Evolutionary conservation across 2,888 invertebrate genomes (phyloP), one percentile per base, ranked within the genome.

Genomic region (Aphelenchoides bicaudatus): DNA sequence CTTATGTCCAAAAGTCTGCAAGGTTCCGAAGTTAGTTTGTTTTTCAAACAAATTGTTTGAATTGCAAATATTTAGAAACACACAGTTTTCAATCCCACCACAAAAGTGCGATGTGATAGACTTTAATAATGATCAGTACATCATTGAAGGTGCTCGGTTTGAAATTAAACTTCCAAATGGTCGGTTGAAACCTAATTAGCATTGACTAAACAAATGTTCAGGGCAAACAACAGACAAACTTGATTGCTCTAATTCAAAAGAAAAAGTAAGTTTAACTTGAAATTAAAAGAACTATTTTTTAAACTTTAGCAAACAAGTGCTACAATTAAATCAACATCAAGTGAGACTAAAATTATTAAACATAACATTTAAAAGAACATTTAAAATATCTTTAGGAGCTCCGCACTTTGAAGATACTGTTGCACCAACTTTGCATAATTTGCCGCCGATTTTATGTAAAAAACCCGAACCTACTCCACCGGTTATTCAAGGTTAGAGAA

Each of bases 1-100:
- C n/a, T 34, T 51, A 13, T 51, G 52, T 19, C 16, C 16, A 39
- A 21, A 25, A 16, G 52, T 51, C 19, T 51, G 52, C 21, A 21
- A 38, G 38, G 39, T 51, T 1, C 19, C 2, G 21, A 10, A 16
- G 52, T 51, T 19, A 51, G 52, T 34, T 13, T 43, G 10, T 48
- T 48, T 16, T 5, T 13, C 13, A 13, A 13, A 34, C 13, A 34
- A 34, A 34, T 13, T 34, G 16, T 34, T 34, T 34, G 13, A 34
- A 34, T 34, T 34, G 13, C 13, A 34, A 34, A 34, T 34, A 13
- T 34, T 43, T 3, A 34, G 19, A n/a, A 38, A 37, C 23, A 29
- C 2, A 28, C 19, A 10, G 10, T 43, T 43, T n/a, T 6, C 8
- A 25, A 43, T 43, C 10, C 23, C 43, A 8, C 43, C 43, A n/a